Conservation (phyloP, 2,888 invertebrate genomes). For the Lycocerus yunnanus region DNA sequence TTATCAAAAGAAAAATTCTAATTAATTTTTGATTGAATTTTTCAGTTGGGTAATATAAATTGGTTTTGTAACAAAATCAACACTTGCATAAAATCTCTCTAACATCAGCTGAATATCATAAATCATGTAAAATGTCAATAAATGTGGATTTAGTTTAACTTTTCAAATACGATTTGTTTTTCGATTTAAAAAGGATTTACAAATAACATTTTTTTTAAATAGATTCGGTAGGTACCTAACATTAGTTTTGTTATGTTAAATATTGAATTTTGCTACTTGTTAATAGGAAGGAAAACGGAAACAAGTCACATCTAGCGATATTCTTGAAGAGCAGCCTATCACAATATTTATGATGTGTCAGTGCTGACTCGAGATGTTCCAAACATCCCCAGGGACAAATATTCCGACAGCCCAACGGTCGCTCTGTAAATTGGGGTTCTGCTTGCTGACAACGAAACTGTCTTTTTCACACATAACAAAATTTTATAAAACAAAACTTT, state of each 20-base stretch:
- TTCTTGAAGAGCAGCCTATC: constrained; percentile 29
- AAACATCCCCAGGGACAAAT: constrained; percentile 31
- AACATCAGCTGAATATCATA: not conserved
- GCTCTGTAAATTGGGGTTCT: constrained; percentile 28
- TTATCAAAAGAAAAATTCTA: not conserved
- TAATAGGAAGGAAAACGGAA: constrained; percentile 13
- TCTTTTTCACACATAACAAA: constrained; percentile 31
- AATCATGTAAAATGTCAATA: constrained; percentile 14
- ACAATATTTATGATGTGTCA: constrained; percentile 39
- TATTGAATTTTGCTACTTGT: constrained; percentile 8
- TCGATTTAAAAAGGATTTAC: not conserved
- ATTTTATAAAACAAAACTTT: constrained; percentile 22
- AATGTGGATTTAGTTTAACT: constrained; percentile 10
- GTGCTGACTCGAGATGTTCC: constrained; percentile 27
- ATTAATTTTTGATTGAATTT: not conserved
- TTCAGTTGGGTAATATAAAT: not conserved
- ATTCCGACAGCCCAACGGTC: constrained; percentile 29
- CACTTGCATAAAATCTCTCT: not conserved
- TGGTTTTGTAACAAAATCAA: not conserved
- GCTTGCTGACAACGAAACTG: constrained; percentile 37
- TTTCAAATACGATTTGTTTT: constrained; percentile 10
- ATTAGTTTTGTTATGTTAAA: not conserved
- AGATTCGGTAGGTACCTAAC: no score
- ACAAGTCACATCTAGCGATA: constrained; percentile 18
- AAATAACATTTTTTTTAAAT: constrained; percentile 8